phyloP scores from a whole-genome alignment of 2,797 vertebrate genomes.

The Antrozous pallidus region DNA sequence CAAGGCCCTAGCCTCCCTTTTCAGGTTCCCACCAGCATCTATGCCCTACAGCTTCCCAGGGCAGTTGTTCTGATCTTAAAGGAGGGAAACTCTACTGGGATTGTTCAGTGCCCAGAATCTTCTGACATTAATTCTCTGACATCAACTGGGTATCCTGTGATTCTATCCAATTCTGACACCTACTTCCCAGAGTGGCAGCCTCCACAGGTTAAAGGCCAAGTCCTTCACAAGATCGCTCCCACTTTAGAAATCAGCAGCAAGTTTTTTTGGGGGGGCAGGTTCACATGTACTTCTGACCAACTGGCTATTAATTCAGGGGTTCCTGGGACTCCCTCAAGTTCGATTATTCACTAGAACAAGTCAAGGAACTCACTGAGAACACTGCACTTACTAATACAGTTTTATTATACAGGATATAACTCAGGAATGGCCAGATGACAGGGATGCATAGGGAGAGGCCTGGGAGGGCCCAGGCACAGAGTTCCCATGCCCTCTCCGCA shows the following conservation, averaged over 20 bases:
- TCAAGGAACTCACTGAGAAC: neutral
- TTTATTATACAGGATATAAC: neutral
- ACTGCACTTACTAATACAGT: no score
- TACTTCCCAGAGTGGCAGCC: neutral
- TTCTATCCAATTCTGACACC: neutral
- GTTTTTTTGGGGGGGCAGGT: no score
- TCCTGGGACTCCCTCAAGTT: neutral
- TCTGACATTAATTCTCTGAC: neutral
- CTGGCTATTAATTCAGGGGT: neutral
- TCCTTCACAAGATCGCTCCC: neutral
- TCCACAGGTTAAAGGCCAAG: neutral
- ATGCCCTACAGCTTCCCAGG: neutral
- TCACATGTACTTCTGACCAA: neutral
- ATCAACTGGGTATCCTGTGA: neutral
- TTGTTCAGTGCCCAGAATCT: no score
- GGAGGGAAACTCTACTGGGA: neutral
- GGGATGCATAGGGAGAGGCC: neutral
- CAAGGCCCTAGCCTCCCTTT: neutral
- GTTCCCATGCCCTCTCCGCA: neutral
- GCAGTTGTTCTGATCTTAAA: neutral
- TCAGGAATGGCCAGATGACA: neutral
- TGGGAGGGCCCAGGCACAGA: neutral
- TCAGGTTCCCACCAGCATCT: neutral
- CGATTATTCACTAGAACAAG: neutral
- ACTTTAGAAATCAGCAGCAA: neutral